phyloP scores from a whole-genome alignment of 2,888 invertebrate genomes.

The Autographa gamma region DNA sequence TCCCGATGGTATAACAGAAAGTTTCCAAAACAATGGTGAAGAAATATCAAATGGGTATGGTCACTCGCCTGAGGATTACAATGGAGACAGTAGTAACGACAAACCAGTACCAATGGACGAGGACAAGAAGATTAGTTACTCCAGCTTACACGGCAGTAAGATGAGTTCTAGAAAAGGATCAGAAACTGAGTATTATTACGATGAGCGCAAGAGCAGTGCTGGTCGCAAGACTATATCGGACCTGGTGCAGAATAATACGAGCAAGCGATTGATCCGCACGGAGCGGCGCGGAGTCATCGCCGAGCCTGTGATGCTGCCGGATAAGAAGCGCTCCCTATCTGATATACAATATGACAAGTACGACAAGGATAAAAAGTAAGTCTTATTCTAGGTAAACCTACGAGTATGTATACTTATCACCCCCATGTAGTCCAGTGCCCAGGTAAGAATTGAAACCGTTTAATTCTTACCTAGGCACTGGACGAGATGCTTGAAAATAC shows the following conservation, averaged over 20 bases:
- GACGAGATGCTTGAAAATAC: no score
- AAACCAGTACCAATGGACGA: constrained; percentile 55
- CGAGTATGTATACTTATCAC: no score
- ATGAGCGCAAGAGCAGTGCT: constrained; percentile 73
- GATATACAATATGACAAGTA: constrained; percentile 87
- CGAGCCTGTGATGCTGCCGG: constrained; percentile 80
- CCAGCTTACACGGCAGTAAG: constrained; percentile 74
- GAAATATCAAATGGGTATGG: constrained; percentile 63
- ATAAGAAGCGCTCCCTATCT: constrained; percentile 74
- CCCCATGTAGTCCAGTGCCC: no score
- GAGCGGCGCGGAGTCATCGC: constrained; percentile 88
- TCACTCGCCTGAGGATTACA: constrained; percentile 35
- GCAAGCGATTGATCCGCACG: constrained; percentile 65
- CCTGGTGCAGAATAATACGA: constrained; percentile 72
- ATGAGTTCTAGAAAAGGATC: constrained; percentile 70
- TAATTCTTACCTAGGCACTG: no score
- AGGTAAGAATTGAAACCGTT: no score
- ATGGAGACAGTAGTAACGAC: constrained; percentile 12
- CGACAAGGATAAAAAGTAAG: constrained; percentile 89
- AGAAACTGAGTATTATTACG: constrained; percentile 63
- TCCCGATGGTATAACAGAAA: constrained; percentile 64
- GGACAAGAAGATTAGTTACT: constrained; percentile 72
- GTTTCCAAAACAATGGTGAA: constrained; percentile 21
- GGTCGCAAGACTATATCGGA: constrained; percentile 80
- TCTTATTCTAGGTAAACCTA: constrained; percentile 26